Evolutionary conservation across 1,140 invertebrate genomes (phyloP).

Genomic region (Micrasema longulum): DNA sequence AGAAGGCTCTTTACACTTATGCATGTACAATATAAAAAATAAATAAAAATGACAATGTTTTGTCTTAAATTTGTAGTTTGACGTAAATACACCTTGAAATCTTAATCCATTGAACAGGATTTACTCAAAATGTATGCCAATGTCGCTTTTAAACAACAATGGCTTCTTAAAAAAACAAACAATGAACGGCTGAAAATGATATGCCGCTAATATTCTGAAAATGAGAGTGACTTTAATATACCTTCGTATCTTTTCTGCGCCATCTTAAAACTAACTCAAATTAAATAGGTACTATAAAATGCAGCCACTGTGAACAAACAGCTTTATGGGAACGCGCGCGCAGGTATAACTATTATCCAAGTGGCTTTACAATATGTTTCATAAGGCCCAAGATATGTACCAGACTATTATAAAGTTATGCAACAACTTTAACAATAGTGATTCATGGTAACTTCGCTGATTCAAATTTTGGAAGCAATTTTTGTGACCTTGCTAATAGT

Average conservation of each 20-base stretch:
- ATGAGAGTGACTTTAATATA: conserved; percentile 28
- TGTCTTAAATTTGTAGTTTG: too few relatives aligned
- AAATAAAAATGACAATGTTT: too few relatives aligned
- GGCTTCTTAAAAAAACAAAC: conserved; percentile 6
- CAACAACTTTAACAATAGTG: conserved; percentile 47
- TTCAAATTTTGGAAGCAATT: conserved; percentile 45
- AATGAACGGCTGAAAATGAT: conserved; percentile 25
- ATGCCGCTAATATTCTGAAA: conserved; percentile 7
- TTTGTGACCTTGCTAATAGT: conserved; percentile 46
- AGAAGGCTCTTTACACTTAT: too few relatives aligned
- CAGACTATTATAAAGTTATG: conserved; percentile 34
- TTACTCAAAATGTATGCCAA: conserved; percentile 11
- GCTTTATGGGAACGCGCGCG: conserved; percentile 48
- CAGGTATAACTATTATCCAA: conserved; percentile 42
- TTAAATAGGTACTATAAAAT: conserved; percentile 38
- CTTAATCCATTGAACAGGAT: too few relatives aligned
- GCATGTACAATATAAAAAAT: too few relatives aligned
- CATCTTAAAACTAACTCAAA: conserved; percentile 14
- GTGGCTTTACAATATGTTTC: conserved; percentile 47
- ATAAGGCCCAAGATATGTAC: conserved; percentile 35
- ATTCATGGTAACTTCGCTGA: conserved; percentile 43
- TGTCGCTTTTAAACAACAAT: conserved; percentile 22
- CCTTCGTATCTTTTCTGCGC: conserved; percentile 21
- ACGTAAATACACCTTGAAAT: too few relatives aligned
- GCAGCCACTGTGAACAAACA: conserved; percentile 41